Evolutionary conservation across 2,888 invertebrate species (phyloP), one percentile per base, ranked within the genome.

Genomic region (Drosophila trichaetosa): DNA sequence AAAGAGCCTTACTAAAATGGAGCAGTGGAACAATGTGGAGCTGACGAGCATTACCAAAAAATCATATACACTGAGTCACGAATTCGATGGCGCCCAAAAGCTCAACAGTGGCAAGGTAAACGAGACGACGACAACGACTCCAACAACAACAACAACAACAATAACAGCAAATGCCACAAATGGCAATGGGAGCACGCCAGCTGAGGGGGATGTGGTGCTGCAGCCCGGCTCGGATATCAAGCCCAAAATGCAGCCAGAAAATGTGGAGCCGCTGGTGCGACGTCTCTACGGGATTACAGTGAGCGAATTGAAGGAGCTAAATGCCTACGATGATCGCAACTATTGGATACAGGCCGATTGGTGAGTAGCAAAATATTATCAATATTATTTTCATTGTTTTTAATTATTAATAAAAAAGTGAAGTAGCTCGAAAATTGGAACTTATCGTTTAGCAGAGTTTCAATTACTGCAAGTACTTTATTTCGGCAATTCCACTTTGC

Each of bases 251-350:
- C 73, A 81, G 4, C 71, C 77, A 27, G 90, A 91, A 21, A 85
- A 91, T 66, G 93, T 91, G 4, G 89, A 91, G 76, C 88, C 90
- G 16, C 69, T 93, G 52, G 84, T 91, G 31, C 90, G 92, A 46
- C 91, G 93, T 1, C 81, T 93, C 3, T 93, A 93, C 73, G 93
- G 93, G 38, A 93, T 93, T 36, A 92, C 92, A 1, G 80, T 91
- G 10, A 90, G 86, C 54, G 90, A 89, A 16, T 86, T 93, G 3
- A 91, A 90, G 69, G 93, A 93, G 66, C 66, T 93, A 18, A 89
- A 91, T n/a, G 87, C 93, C 18, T 93, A 93, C 71, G 93, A 93
- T 74, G 93, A 93, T 89, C 91, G 92, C 52, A 93, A 93, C 74
- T 93, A 89, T 79, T 83, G 91, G 8, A 91, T 93, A 60, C 76